Percentiles rank a stretch among this genome's conserved stretches.
Conservation (phyloP, 2,797 vertebrate genomes). For the Acrossocheilus fasciatus region DNA sequence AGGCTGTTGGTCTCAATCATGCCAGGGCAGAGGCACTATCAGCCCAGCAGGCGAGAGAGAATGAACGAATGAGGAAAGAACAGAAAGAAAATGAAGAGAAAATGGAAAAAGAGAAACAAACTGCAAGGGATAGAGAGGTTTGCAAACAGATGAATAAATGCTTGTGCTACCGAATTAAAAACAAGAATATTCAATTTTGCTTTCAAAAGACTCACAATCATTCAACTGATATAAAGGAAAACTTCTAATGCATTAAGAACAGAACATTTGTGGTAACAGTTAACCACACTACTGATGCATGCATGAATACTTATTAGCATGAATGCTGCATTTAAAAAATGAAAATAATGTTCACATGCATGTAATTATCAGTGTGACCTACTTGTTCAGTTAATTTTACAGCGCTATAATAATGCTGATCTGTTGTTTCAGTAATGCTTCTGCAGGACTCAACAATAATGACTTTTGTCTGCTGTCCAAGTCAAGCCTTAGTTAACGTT, state of each 20-base stretch:
- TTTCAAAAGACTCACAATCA: neutral
- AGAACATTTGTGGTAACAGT: neutral
- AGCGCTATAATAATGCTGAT: slow-evolving; percentile 25
- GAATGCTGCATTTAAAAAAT: slow-evolving; percentile 4
- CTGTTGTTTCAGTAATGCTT: slow-evolving; percentile 25
- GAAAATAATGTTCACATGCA: neutral
- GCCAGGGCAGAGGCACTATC: slow-evolving; percentile 80
- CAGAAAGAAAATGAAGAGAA: slow-evolving; percentile 65
- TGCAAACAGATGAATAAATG: slow-evolving; percentile 67
- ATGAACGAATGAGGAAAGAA: slow-evolving; percentile 65
- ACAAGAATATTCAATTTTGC: slow-evolving; percentile 2
- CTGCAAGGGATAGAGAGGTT: slow-evolving; percentile 81
- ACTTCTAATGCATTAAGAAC: neutral
- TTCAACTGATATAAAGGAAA: neutral
- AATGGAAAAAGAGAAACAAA: slow-evolving; percentile 66
- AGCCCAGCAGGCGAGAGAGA: slow-evolving; percentile 74
- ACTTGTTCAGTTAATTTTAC: neutral
- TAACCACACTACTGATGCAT: slow-evolving; percentile 29
- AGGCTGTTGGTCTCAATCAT: slow-evolving; percentile 76
- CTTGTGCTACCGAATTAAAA: slow-evolving; percentile 10
- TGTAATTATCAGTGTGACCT: neutral
- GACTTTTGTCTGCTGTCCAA: neutral
- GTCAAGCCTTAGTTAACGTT: neutral
- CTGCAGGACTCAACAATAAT: slow-evolving; percentile 13
- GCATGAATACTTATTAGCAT: slow-evolving; percentile 6